Percentiles rank a stretch among this genome's conserved stretches.
These are phyloP conservation scores for Pangasius macronema DNA, from an alignment of 2,797 vertebrate genomes.

Conservation along the genomic window DNA sequence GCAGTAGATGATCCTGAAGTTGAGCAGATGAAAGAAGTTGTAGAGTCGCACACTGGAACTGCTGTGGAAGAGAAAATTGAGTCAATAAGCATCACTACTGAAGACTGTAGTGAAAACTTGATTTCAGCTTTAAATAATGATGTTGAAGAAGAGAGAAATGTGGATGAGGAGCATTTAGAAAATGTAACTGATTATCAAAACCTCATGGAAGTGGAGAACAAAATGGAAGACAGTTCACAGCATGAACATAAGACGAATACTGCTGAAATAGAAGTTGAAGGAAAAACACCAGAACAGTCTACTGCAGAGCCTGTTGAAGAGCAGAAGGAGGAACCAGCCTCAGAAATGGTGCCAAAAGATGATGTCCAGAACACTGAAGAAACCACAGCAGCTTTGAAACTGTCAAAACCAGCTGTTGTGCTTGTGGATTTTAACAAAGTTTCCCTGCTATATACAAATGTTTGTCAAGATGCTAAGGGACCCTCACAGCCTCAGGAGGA, in stretches of 20 bases:
- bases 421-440: background rate
- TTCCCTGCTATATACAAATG: too few relatives aligned
- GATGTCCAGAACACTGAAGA: background rate
- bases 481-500: background rate
- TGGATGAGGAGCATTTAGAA: background rate
- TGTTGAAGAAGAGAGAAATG: background rate
- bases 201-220: background rate
- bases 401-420: constrained; percentile 16
- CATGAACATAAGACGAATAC: background rate
- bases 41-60: background rate
- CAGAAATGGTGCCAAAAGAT: background rate
- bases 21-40: background rate
- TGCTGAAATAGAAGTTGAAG: background rate
- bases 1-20: background rate
- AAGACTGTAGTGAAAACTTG: background rate
- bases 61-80: background rate
- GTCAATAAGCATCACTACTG: background rate
- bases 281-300: background rate
- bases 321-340: too few relatives aligned
- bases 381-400: background rate
- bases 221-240: background rate
- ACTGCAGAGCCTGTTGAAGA: background rate
- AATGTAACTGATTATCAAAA: background rate
- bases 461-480: background rate
- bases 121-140: background rate